Conservation (phyloP, 2,888 invertebrate genomes). For the Acronicta aceris region DNA sequence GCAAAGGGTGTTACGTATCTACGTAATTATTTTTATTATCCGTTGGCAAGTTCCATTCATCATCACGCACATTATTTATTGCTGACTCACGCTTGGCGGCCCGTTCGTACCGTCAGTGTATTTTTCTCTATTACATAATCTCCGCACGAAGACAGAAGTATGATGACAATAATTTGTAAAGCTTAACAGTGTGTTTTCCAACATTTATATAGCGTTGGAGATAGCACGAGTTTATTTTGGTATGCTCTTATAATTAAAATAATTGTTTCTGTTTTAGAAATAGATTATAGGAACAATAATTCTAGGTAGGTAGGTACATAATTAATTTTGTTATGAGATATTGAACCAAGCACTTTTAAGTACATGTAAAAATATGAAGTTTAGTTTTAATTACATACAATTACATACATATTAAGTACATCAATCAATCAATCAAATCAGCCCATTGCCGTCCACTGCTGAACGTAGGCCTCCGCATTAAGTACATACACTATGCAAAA, state of each 20-base stretch:
- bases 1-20: conserved; percentile 46
- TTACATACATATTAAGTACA: no score
- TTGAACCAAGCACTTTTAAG: no score
- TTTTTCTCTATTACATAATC: conserved; percentile 50
- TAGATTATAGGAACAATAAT: no score
- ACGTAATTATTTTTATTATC: conserved; percentile 55
- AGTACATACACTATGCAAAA: no score
- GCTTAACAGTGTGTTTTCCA: conserved; percentile 40
- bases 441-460: no score
- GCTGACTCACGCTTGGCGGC: conserved; percentile 40
- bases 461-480: no score
- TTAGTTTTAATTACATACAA: no score
- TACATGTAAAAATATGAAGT: no score
- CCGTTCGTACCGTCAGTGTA: conserved; percentile 37
- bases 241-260: conserved; percentile 29
- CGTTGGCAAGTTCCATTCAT: conserved; percentile 47
- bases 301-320: no score
- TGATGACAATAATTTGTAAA: conserved; percentile 54
- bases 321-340: no score
- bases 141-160: conserved; percentile 37
- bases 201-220: conserved; percentile 25
- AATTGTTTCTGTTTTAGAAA: conserved; percentile 21
- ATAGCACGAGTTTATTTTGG: conserved; percentile 19
- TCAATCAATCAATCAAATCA: no score
- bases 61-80: conserved; percentile 52